Conservation (phyloP, 2,113 vertebrate species). For the Genyomyrus donnyi region DNA sequence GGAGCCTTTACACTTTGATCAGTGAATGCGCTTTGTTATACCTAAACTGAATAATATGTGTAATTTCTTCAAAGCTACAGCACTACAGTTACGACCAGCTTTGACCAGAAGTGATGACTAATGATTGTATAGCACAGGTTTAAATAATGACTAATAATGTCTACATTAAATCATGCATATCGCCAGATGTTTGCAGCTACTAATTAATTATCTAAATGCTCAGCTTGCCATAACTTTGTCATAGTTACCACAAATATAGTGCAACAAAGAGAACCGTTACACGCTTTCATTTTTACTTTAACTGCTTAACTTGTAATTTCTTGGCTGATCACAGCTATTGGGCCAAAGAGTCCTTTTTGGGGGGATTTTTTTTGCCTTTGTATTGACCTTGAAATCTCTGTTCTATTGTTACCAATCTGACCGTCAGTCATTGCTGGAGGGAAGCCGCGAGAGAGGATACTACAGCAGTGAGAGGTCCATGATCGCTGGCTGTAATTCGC, state of each 20-base stretch:
- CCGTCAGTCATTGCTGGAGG: conserved; percentile 1
- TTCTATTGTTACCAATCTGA: background rate
- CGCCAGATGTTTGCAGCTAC: background rate
- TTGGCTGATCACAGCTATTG: background rate
- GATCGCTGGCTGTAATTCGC: conserved; percentile 44
- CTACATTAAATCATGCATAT: background rate
- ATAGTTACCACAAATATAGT: background rate
- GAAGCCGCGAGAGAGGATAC: conserved; percentile 5
- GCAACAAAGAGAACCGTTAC: background rate
- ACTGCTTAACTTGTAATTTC: background rate
- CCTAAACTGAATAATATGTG: background rate
- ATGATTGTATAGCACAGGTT: background rate
- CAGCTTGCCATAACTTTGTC: background rate
- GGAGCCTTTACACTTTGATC: background rate
- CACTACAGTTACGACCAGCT: background rate
- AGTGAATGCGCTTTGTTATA: background rate
- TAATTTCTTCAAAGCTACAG: background rate
- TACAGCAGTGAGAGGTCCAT: conserved; percentile 39
- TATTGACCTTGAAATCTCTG: background rate
- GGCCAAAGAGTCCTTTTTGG: background rate
- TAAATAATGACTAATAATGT: background rate
- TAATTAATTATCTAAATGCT: background rate
- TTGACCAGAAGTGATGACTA: background rate
- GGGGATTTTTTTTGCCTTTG: background rate
- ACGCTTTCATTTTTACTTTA: background rate